These are phyloP conservation scores for Trematocara variabile DNA, from an alignment of 2,113 vertebrate genomes.

Conservation along the genomic window DNA sequence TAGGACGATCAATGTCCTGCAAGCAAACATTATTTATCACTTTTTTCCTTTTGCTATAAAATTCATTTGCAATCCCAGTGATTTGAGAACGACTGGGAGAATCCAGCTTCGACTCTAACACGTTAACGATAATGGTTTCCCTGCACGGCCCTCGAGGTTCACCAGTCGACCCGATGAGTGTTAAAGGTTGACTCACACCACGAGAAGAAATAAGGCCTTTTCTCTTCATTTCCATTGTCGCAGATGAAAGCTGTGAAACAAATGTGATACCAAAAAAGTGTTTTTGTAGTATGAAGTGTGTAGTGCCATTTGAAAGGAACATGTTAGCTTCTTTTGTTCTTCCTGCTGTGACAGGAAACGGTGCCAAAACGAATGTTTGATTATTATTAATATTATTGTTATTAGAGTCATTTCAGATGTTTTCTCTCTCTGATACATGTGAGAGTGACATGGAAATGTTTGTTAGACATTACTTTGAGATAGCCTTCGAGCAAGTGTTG, in stretches of 20 bases:
- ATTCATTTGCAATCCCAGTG: background rate
- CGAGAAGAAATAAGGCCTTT: background rate
- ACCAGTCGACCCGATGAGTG: slow-evolving; percentile 5
- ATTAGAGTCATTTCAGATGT: slow-evolving; percentile 12
- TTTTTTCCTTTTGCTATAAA: background rate
- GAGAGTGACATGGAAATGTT: slow-evolving; percentile 4
- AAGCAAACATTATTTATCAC: background rate
- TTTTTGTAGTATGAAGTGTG: slow-evolving; percentile 48
- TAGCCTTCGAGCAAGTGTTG: background rate
- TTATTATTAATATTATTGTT: slow-evolving; percentile 45
- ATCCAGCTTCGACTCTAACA: background rate
- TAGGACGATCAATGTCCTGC: background rate
- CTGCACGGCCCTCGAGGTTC: slow-evolving; percentile 25
- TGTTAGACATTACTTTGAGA: slow-evolving; percentile 19
- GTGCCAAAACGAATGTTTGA: slow-evolving; percentile 42
- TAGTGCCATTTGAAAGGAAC: slow-evolving; percentile 39
- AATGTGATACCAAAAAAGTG: slow-evolving; percentile 60
- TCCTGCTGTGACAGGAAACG: slow-evolving; percentile 28
- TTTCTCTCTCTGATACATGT: slow-evolving; percentile 11
- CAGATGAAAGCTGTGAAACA: slow-evolving; percentile 22
- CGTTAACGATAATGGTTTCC: background rate
- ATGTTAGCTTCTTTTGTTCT: slow-evolving; percentile 21
- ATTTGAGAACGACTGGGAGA: background rate
- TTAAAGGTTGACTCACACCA: slow-evolving; percentile 45
- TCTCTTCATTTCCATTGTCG: background rate